Evolutionary conservation across 2,113 vertebrate genomes (phyloP).

Genomic region (Gobio gobio): DNA sequence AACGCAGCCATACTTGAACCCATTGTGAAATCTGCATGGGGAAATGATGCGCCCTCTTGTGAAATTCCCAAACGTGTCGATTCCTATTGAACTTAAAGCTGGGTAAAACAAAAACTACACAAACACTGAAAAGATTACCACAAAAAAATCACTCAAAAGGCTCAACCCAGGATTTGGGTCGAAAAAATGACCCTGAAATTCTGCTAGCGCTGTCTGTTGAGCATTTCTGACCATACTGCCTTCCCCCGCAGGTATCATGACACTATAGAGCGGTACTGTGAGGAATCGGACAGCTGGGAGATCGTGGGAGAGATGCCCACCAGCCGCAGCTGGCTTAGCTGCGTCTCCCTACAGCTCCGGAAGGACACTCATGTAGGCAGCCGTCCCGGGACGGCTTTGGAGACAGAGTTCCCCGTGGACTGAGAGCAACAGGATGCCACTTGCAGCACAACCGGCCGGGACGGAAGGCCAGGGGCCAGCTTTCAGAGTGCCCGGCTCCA

Average conservation of each 20-base stretch:
- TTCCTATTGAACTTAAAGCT: too few species aligned
- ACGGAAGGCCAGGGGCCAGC: conserved; percentile 15
- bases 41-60: too few species aligned
- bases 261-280: conserved; percentile 80
- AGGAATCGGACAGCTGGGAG: conserved; percentile 78
- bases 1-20: too few species aligned
- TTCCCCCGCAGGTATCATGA: conserved; percentile 77
- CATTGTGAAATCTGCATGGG: too few species aligned
- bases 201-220: neutral
- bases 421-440: conserved; percentile 34
- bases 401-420: conserved; percentile 62
- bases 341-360: conserved; percentile 77
- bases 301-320: conserved; percentile 81
- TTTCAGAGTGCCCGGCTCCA: neutral
- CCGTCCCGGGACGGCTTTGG: conserved; percentile 54
- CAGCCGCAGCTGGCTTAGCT: conserved; percentile 83
- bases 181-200: too few species aligned
- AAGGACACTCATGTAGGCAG: conserved; percentile 68
- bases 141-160: too few species aligned
- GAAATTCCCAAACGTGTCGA: too few species aligned
- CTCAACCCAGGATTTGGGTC: too few species aligned
- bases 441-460: neutral
- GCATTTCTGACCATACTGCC: neutral
- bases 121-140: too few species aligned
- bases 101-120: too few species aligned